phyloP scores from a whole-genome alignment of 2,888 invertebrate species.

The Drosophila atroscutellata region DNA sequence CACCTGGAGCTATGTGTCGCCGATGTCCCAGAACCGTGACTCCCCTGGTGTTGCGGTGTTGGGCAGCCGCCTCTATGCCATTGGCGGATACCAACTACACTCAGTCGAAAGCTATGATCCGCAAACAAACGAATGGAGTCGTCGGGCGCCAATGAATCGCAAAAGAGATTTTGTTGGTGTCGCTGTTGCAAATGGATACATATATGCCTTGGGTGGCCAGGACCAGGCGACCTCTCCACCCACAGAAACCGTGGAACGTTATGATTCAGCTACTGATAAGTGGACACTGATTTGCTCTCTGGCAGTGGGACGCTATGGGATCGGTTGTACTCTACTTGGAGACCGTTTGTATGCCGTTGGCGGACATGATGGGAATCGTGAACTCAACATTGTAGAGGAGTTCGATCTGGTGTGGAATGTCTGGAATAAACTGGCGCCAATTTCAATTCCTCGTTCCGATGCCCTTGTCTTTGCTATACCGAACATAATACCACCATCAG shows the following conservation, averaged over 20 bases:
- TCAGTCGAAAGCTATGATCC: conserved; percentile 95
- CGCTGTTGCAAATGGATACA: conserved; percentile 92
- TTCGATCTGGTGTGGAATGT: conserved; percentile 93
- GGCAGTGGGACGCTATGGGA: conserved; percentile 93
- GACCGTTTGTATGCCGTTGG: conserved; percentile 92
- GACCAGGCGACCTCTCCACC: too few species aligned
- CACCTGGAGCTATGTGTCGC: conserved; percentile 95
- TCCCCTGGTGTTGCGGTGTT: conserved; percentile 96
- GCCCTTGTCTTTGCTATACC: too few species aligned
- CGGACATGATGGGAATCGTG: conserved; percentile 93
- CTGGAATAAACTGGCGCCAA: conserved; percentile 90
- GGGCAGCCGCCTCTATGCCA: conserved; percentile 93
- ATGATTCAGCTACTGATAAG: conserved; percentile 91
- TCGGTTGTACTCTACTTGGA: conserved; percentile 93
- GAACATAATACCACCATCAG: too few species aligned
- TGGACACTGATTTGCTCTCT: conserved; percentile 94
- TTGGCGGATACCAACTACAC: conserved; percentile 96
- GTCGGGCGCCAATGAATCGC: conserved; percentile 94
- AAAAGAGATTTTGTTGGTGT: conserved; percentile 95
- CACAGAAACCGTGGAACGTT: conserved; percentile 90
- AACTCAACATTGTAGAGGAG: conserved; percentile 93
- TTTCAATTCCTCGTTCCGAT: conserved; percentile 85
- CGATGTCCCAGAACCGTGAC: conserved; percentile 93
- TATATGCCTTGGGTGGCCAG: conserved; percentile 93
- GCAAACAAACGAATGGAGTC: conserved; percentile 90